Evolutionary conservation across 2,797 vertebrate genomes (phyloP).

Genomic region (Enteromius radiatus): DNA sequence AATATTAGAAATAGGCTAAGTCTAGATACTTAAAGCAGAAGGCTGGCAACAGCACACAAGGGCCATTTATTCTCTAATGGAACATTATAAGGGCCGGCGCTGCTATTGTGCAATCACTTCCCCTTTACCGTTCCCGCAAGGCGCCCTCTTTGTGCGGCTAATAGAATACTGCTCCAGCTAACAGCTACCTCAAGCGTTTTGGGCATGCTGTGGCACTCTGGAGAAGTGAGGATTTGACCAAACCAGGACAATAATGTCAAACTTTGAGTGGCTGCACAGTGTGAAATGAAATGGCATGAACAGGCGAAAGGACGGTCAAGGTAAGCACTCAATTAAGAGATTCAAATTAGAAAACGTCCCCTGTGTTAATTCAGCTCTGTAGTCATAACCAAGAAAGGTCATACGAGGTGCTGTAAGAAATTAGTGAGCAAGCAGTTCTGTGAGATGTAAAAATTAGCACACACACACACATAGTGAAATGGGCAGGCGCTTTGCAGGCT

Average conservation of each 20-base stretch:
- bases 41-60: conserved; percentile 46
- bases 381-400: conserved; percentile 10
- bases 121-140: conserved; percentile 28
- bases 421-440: not conserved
- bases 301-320: conserved; percentile 18
- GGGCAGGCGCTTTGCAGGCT: not conserved
- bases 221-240: conserved; percentile 16
- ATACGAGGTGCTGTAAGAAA: not conserved
- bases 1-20: conserved; percentile 14
- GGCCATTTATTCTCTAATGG: conserved; percentile 60
- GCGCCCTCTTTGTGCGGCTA: conserved; percentile 47
- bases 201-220: conserved; percentile 24
- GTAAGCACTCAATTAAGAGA: conserved; percentile 12
- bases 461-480: conserved; percentile 10
- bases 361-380: not conserved
- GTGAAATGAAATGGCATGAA: not conserved
- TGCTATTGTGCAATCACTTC: conserved; percentile 44
- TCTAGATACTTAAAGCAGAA: conserved; percentile 37
- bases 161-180: conserved; percentile 28
- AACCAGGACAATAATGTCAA: conserved; percentile 3
- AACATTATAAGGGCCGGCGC: conserved; percentile 33
- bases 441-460: not conserved
- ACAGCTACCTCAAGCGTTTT: conserved; percentile 40
- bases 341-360: conserved; percentile 8
- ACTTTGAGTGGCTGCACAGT: not conserved